A percentile compares a stretch with the other conserved stretches of the same genome.
Conservation (phyloP, 2,888 invertebrate species). For the Boloria selene region DNA sequence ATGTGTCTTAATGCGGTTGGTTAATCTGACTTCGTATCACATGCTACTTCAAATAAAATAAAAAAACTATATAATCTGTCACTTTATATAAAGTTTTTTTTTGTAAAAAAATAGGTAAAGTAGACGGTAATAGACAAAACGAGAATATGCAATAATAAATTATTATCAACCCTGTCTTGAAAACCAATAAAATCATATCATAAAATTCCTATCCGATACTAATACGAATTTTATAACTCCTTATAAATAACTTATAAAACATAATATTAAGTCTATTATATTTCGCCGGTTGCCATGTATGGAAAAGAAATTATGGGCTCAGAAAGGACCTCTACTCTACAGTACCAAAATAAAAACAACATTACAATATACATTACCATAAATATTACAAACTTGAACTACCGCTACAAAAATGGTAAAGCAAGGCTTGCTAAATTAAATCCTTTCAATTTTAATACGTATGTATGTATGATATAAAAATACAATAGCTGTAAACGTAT, state of each 20-base stretch:
- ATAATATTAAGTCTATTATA: not conserved
- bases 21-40: too few species aligned
- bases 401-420: constrained; percentile 7
- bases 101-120: too few species aligned
- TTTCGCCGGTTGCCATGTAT: not conserved
- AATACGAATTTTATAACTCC: not conserved
- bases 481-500: not conserved
- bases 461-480: not conserved
- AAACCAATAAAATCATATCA: not conserved
- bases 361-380: constrained; percentile 22
- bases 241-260: not conserved
- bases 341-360: constrained; percentile 20
- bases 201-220: not conserved
- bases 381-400: constrained; percentile 24
- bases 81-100: too few species aligned
- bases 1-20: too few species aligned
- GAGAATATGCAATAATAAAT: too few species aligned
- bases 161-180: not conserved
- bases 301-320: constrained; percentile 5
- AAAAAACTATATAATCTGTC: too few species aligned
- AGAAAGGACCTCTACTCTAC: not conserved
- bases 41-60: too few species aligned
- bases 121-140: too few species aligned
- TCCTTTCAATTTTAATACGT: constrained; percentile 15
- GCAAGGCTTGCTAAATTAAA: constrained; percentile 17